Base-by-base conservation (phyloP, 2,113 vertebrate species). In the Pogonocichla stellata region DNA sequence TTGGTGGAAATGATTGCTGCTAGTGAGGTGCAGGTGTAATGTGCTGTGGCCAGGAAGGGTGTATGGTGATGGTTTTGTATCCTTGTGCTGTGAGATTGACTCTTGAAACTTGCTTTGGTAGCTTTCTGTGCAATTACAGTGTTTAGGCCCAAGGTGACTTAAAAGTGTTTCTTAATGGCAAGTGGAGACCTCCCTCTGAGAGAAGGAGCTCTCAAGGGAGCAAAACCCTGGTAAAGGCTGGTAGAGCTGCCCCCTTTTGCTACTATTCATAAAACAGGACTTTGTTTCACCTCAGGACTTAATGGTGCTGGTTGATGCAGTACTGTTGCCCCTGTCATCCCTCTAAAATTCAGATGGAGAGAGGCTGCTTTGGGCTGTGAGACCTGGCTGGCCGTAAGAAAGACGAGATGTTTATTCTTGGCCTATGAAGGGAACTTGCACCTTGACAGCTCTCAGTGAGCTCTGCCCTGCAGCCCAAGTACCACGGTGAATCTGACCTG, bases 231-330 rank as follows among this genome's bases (percentile, higher is more conserved):
- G n/a, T 53, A 22, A 73, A 1, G 1, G 9, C 77, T 70, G n/a
- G 1, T 40, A 31, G 50, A 80, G 19, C 36, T 84, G n/a, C 71
- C 19, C 9, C 7, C 8, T 78, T 78, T 29, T 78, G 66, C 5
- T 2, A 2, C 36, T 12, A 0, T 77, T 56, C 1, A 2, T 43
- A 24, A 43, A 50, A 23, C 0, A 1, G 40, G 53, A 36, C 36
- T 78, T 80, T 19, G 12, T 57, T 48, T 91, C 23, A 31, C 11
- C 0, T 2, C 0, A 0, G 16, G 31, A 28, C 43, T 60, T 24
- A 73, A 2, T 26, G 19, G 12, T 66, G 42, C 56, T 42, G 28
- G 15, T 45, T 1, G 0, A 66, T 77, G 62, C 26, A 42, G 40
- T 70, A 25, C 33, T 7, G 0, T 80, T 43, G 17, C 18, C 15